Percentiles rank a stretch among this genome's conserved stretches.
Conservation (phyloP, 1,140 invertebrate genomes). For the Plutomurus gul region DNA sequence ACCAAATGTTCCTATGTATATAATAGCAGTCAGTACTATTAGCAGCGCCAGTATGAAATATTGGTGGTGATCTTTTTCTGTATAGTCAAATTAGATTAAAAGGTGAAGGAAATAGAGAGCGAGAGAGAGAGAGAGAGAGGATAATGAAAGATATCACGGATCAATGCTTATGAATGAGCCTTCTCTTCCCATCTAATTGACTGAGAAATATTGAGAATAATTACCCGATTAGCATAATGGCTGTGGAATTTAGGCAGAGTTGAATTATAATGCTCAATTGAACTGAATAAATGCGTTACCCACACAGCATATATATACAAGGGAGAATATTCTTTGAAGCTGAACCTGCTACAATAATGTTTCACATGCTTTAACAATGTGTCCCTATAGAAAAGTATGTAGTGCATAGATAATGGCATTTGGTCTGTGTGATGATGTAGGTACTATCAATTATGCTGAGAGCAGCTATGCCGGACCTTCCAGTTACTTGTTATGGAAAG, state of each 20-base stretch:
- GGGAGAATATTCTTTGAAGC: too few species aligned
- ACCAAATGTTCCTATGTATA: too few species aligned
- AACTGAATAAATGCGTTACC: constrained; percentile 17
- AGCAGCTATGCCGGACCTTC: background rate
- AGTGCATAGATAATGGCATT: background rate
- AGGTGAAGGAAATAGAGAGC: constrained; percentile 41
- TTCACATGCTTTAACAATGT: too few species aligned
- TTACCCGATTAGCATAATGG: constrained; percentile 37
- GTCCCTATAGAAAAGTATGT: too few species aligned
- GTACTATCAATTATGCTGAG: constrained; percentile 17
- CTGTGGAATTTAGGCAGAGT: background rate
- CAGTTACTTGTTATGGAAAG: background rate
- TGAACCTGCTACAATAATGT: too few species aligned
- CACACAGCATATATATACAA: constrained; percentile 5
- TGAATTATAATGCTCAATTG: constrained; percentile 34
- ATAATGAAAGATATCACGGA: constrained; percentile 38
- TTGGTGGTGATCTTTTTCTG: background rate
- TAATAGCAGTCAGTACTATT: background rate
- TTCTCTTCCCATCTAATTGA: constrained; percentile 32
- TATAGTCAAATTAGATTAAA: constrained; percentile 37
- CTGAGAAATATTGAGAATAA: constrained; percentile 35
- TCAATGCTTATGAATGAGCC: constrained; percentile 41
- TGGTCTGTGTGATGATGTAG: constrained; percentile 2
- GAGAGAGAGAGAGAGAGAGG: background rate
- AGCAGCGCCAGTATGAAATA: background rate